Percentiles rank a stretch among this genome's conserved stretches.
These are phyloP conservation scores for Ellobium chinense DNA, from an alignment of 2,888 invertebrate species.

Conservation along the genomic window DNA sequence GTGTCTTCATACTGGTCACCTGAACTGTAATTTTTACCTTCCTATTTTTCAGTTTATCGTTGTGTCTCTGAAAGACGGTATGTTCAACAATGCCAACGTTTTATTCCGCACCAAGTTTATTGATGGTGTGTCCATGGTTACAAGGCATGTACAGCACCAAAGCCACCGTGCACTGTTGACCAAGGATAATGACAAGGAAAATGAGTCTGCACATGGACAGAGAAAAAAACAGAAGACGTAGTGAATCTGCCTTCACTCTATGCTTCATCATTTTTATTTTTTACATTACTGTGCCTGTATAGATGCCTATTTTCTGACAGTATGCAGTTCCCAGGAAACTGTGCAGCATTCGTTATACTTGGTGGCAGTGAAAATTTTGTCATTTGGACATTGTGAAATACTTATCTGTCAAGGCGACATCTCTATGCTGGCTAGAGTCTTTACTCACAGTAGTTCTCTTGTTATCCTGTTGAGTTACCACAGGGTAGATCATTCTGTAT, in stretches of 20 bases:
- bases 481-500: too few relatives aligned
- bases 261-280: not conserved
- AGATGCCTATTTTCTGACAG: slow-evolving; percentile 5
- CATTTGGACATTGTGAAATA: too few relatives aligned
- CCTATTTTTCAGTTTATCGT: slow-evolving; percentile 89
- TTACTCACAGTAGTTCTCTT: too few relatives aligned
- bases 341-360: too few relatives aligned
- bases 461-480: too few relatives aligned
- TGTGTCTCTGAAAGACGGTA: slow-evolving; percentile 98
- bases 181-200: slow-evolving; percentile 53
- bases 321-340: too few relatives aligned
- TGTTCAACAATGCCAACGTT: slow-evolving; percentile 99
- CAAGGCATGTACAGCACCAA: slow-evolving; percentile 77
- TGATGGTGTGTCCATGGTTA: slow-evolving; percentile 95
- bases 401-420: too few relatives aligned
- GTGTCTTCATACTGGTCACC: not conserved
- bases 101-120: slow-evolving; percentile 95
- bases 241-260: not conserved
- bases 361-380: too few relatives aligned
- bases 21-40: not conserved
- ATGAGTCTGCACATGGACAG: slow-evolving; percentile 53
- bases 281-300: not conserved
- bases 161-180: slow-evolving; percentile 9
- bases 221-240: slow-evolving; percentile 50
- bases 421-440: too few relatives aligned